Percentiles rank a stretch among this genome's conserved stretches.
Evolutionary conservation across 2,113 vertebrate genomes (phyloP).

Genomic region (Rhabdomys dilectus): DNA sequence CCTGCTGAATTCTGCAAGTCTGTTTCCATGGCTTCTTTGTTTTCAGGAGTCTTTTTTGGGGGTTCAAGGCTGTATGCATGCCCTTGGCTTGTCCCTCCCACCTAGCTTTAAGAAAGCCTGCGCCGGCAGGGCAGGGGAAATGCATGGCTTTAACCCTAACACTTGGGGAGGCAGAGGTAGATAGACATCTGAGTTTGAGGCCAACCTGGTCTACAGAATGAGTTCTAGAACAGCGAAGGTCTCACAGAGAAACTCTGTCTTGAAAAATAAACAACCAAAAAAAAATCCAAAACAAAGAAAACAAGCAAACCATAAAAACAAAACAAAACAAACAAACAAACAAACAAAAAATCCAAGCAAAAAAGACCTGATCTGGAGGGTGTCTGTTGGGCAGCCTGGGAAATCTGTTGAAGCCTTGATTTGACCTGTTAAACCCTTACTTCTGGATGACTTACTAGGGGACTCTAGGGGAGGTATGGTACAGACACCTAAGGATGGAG

Average conservation of each 20-base stretch:
- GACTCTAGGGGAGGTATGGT: no score
- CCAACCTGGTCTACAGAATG: background rate
- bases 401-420: background rate
- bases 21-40: background rate
- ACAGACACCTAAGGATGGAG: background rate
- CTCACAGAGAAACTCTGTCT: background rate
- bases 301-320: no score
- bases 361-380: background rate
- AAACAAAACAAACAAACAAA: no score
- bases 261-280: background rate
- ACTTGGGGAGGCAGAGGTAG: background rate
- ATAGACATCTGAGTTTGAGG: background rate
- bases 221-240: background rate
- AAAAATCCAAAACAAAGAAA: background rate
- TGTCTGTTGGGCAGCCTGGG: background rate
- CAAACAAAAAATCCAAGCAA: no score
- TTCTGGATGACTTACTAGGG: background rate
- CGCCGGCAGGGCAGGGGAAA: background rate
- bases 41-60: background rate
- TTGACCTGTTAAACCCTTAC: background rate
- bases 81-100: background rate
- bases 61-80: background rate
- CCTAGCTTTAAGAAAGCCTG: background rate
- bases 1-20: background rate
- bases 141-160: background rate